Evolutionary conservation across 2,797 vertebrate genomes (phyloP), one percentile per base, ranked within the genome.

Genomic region (Anisognathus igniventris): DNA sequence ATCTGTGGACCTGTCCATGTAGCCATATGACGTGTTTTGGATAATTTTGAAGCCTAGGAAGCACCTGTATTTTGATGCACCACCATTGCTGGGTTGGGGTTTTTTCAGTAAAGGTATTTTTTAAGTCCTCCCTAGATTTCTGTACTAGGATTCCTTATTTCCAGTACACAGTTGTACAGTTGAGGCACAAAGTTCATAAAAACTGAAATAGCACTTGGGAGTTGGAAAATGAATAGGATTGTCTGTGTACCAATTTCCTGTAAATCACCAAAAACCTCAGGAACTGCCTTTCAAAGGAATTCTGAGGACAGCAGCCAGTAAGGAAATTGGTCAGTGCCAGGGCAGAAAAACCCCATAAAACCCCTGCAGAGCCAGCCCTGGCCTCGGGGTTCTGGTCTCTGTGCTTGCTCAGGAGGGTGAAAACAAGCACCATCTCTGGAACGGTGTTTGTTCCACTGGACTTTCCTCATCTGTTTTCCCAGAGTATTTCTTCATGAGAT

Each of bases 271-370:
- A 87, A 96, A 90, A 14, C 62, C 91, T 91, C 58, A 73, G 86
- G 77, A 97, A 44, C 47, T 93, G 86, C 81, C 68, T 94, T 91
- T 66, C 62, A 88, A 45, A 94, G 86, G 91, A 91, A 83, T 91
- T 93, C 91, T 78, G 94, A 95, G 94, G 74, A 93, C 87, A 76
- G 66, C 85, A 93, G 93, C 85, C 85, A 94, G 89, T 80, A 62
- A 47, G 93, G 89, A 90, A 91, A 85, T 74, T 77, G 92, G 84
- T 96, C 75, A 89, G 50, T 83, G 84, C 90, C 92, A 89, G 81
- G 61, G 75, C 65, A 91, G 61, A 27, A 56, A 73, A 56, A 62
- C 18, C 6, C 35, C 45, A 6, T 62, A 35, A 68, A 62, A 66
- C 44, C 60, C 66, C 65, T 78, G 78, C 84, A 86, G 82, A 92